These are phyloP conservation scores for Sternarchorhynchus goeldii DNA, from an alignment of 2,797 vertebrate species.

Conservation along the genomic window DNA sequence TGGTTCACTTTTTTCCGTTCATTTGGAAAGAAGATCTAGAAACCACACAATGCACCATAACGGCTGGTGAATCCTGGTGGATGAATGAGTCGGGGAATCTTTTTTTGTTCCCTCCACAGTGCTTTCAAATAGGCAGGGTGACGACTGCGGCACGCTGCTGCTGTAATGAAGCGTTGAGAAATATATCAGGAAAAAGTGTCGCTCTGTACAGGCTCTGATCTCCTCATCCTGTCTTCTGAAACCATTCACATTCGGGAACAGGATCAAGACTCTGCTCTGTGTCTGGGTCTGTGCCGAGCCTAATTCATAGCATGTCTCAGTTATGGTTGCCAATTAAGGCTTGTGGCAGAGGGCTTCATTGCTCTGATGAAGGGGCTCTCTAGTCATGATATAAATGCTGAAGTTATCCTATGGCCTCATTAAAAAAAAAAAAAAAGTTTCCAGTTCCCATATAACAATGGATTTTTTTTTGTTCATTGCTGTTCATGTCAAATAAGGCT, in stretches of 20 bases:
- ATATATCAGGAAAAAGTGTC: background rate
- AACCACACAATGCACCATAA: no score
- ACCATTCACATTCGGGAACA: slow-evolving; percentile 2
- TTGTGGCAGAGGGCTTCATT: slow-evolving; percentile 33
- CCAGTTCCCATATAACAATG: slow-evolving; percentile 11
- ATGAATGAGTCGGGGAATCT: no score
- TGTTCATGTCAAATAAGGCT: slow-evolving; percentile 6
- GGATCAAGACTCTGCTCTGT: slow-evolving; percentile 41
- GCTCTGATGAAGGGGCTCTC: slow-evolving; percentile 30
- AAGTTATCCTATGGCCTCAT: slow-evolving; percentile 43
- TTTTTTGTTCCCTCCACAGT: no score
- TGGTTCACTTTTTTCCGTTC: no score
- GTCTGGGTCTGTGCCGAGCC: slow-evolving; percentile 27
- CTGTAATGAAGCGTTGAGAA: background rate
- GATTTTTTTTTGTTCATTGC: slow-evolving; percentile 13
- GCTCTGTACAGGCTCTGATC: slow-evolving; percentile 28
- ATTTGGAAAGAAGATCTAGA: no score
- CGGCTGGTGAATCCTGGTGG: background rate
- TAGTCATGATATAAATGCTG: slow-evolving; percentile 48
- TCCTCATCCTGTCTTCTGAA: slow-evolving; percentile 22
- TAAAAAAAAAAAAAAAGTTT: slow-evolving; percentile 29
- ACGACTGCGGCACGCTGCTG: background rate
- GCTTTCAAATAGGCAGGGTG: background rate
- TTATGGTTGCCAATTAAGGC: slow-evolving; percentile 49
- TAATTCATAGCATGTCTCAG: slow-evolving; percentile 41